phyloP scores from a whole-genome alignment of 2,888 invertebrate species.

The Drosophila fulvimacula region DNA sequence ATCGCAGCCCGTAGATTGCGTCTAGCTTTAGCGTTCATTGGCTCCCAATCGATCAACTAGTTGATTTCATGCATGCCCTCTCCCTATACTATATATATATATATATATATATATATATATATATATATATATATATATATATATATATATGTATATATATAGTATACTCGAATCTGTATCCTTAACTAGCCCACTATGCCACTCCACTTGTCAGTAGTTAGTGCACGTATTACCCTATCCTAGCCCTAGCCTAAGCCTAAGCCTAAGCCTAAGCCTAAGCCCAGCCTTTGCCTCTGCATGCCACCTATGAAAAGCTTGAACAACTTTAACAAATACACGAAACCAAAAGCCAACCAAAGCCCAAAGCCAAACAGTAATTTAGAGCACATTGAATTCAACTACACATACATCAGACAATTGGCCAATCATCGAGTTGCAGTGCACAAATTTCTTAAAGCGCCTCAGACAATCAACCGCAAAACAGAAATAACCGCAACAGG shows the following conservation, averaged over 20 bases:
- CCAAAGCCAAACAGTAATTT: slow-evolving; percentile 14
- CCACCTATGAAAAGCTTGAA: slow-evolving; percentile 13
- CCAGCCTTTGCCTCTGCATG: slow-evolving; percentile 25
- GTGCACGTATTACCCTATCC: slow-evolving; percentile 25
- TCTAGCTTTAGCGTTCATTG: slow-evolving; percentile 23
- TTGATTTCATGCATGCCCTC: slow-evolving; percentile 43
- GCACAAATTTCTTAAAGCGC: slow-evolving; percentile 31
- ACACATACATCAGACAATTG: slow-evolving; percentile 49
- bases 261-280: neutral
- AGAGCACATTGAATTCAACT: slow-evolving; percentile 16
- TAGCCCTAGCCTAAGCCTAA: neutral
- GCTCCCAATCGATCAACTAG: slow-evolving; percentile 17
- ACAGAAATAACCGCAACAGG: slow-evolving; percentile 35
- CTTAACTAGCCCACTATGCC: slow-evolving; percentile 9
- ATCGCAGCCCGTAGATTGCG: slow-evolving; percentile 10
- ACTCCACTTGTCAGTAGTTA: slow-evolving; percentile 28
- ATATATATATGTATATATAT: too few species aligned
- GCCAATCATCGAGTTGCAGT: slow-evolving; percentile 41
- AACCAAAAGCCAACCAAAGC: neutral
- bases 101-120: too few species aligned
- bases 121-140: too few species aligned
- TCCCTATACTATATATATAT: neutral
- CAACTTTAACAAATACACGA: slow-evolving; percentile 6
- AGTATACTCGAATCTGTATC: neutral
- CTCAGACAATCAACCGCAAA: slow-evolving; percentile 27